A percentile compares a stretch with the other conserved stretches of the same genome.
These are phyloP conservation scores for Nephrotoma guestfalica DNA, from an alignment of 2,888 invertebrate genomes.

Conservation along the genomic window DNA sequence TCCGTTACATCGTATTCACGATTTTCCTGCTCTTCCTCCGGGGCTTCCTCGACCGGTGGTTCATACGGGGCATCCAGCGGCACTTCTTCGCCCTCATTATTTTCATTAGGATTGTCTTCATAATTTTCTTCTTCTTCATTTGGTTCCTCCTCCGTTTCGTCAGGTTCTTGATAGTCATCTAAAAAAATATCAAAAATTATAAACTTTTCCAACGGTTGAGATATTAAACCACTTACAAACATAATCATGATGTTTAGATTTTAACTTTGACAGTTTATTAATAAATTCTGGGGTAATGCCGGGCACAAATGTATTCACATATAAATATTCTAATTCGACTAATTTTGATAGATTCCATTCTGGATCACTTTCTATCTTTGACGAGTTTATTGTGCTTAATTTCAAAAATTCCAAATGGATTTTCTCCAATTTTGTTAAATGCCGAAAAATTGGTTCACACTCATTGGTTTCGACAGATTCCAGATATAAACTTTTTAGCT, in stretches of 20 bases:
- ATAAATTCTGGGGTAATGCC: not conserved
- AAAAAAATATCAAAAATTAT: not conserved
- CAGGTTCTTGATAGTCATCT: not conserved
- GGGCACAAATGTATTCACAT: not conserved
- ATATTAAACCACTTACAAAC: not conserved
- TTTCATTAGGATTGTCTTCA: not conserved
- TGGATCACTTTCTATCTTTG: not conserved
- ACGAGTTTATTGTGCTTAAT: not conserved
- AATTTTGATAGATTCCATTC: not conserved
- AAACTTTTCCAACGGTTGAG: too few species aligned
- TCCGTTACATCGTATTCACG: not conserved
- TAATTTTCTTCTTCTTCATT: not conserved
- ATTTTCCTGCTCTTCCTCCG: not conserved
- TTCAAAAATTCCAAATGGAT: not conserved
- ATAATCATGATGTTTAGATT: not conserved
- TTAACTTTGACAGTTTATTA: not conserved
- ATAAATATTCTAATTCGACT: not conserved
- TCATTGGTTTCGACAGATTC: not conserved
- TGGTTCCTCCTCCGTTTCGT: not conserved
- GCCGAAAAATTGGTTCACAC: not conserved
- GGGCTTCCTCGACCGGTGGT: not conserved
- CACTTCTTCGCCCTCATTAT: not conserved
- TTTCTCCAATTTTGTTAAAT: not conserved
- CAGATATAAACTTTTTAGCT: not conserved
- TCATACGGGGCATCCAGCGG: not conserved